Percentiles rank a stretch among this genome's conserved stretches.
Conservation (phyloP, 2,113 vertebrate genomes). For the Dunckerocampus dactyliophorus region DNA sequence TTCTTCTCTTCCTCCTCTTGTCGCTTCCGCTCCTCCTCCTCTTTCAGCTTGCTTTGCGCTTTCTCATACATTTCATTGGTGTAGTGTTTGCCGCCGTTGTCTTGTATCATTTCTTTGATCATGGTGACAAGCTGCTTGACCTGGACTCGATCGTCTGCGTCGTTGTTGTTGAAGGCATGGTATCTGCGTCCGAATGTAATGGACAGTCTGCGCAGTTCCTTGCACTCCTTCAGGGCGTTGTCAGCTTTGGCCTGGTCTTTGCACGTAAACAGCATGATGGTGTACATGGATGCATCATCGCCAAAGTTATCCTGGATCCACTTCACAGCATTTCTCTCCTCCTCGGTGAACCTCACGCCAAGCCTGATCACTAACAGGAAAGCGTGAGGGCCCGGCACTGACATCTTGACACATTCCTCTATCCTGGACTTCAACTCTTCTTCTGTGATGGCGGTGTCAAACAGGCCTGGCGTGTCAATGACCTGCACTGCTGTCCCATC, state of each 20-base stretch:
- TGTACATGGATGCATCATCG: slow-evolving; percentile 62
- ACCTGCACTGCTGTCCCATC: slow-evolving; percentile 57
- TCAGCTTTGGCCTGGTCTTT: slow-evolving; percentile 63
- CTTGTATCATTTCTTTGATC: slow-evolving; percentile 60
- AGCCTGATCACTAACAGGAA: slow-evolving; percentile 70
- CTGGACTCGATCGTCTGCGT: slow-evolving; percentile 45
- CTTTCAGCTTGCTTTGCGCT: slow-evolving; percentile 49
- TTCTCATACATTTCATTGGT: slow-evolving; percentile 63
- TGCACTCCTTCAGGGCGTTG: slow-evolving; percentile 55
- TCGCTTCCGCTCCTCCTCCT: slow-evolving; percentile 51
- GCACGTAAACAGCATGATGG: slow-evolving; percentile 68
- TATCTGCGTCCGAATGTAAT: slow-evolving; percentile 59
- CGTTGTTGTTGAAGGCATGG: slow-evolving; percentile 67
- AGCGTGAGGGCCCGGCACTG: slow-evolving; percentile 63
- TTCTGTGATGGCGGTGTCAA: slow-evolving; percentile 51
- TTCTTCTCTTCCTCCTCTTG: slow-evolving; percentile 59
- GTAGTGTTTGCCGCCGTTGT: slow-evolving; percentile 62
- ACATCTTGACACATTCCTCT: slow-evolving; percentile 60
- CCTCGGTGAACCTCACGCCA: slow-evolving; percentile 61
- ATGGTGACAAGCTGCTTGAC: slow-evolving; percentile 58
- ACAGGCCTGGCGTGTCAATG: slow-evolving; percentile 72
- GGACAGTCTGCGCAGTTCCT: slow-evolving; percentile 54
- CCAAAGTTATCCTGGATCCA: slow-evolving; percentile 75
- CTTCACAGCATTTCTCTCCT: slow-evolving; percentile 61
- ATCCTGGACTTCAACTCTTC: slow-evolving; percentile 54